Percentiles rank a stretch among this genome's conserved stretches.
phyloP scores from a whole-genome alignment of 2,113 vertebrate species.

The Gopherus flavomarginatus region DNA sequence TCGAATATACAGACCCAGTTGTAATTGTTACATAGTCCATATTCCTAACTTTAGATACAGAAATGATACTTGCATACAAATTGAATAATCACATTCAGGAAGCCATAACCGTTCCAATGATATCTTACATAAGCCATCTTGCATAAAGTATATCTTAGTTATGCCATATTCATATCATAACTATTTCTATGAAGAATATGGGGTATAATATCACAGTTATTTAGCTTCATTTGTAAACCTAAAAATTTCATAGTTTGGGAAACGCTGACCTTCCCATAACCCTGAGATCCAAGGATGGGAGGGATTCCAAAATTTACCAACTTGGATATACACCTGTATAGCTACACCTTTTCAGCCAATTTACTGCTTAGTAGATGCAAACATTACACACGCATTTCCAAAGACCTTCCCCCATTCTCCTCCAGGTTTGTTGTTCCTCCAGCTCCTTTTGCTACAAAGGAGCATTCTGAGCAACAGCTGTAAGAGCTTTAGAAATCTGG shows the following conservation, averaged over 20 bases:
- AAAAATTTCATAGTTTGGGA: neutral
- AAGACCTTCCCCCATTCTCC: neutral
- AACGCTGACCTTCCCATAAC: neutral
- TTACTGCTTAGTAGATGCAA: neutral
- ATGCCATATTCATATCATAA: no score
- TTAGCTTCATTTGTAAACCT: constrained; percentile 2
- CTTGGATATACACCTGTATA: neutral
- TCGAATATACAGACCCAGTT: no score
- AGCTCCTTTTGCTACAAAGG: neutral
- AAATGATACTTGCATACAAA: no score
- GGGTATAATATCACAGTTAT: neutral
- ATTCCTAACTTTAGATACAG: no score
- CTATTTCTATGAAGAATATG: no score
- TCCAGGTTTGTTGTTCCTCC: neutral
- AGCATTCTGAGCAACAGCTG: neutral
- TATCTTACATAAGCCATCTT: no score
- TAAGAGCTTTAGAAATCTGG: neutral
- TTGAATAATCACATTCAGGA: no score
- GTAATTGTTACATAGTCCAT: no score
- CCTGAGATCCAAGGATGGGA: neutral
- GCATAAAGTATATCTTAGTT: no score
- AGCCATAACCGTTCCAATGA: no score
- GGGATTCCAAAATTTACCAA: neutral
- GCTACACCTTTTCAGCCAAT: neutral
- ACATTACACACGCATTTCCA: neutral